Evolutionary conservation across 1,140 invertebrate genomes (phyloP).

Genomic region (Sarcophaga bullata): DNA sequence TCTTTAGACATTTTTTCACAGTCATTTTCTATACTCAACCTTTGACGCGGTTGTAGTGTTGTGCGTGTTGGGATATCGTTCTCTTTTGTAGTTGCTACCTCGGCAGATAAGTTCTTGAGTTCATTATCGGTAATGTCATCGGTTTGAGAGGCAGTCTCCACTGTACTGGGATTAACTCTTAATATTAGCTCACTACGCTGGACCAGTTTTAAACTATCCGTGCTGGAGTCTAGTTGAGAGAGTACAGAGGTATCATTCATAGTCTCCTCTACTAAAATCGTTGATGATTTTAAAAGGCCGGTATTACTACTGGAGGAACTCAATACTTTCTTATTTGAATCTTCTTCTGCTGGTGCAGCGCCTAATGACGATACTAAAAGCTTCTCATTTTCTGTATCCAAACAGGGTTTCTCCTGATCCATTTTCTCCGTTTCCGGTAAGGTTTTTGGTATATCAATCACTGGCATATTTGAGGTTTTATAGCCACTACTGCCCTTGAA

Average conservation of each 20-base stretch:
- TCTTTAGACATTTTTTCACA: conserved; percentile 81
- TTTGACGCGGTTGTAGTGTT: conserved; percentile 67
- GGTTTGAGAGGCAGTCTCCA: conserved; percentile 73
- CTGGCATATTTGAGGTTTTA: neutral
- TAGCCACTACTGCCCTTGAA: conserved; percentile 40
- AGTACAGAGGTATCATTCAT: neutral
- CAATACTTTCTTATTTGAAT: neutral
- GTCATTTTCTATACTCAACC: conserved; percentile 81
- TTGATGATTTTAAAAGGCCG: conserved; percentile 4
- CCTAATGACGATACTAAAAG: conserved; percentile 10
- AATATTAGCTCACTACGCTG: conserved; percentile 73
- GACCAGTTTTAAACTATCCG: conserved; percentile 67
- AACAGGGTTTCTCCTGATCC: conserved; percentile 30
- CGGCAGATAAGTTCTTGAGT: conserved; percentile 47
- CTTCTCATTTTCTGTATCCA: neutral
- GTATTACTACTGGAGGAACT: neutral
- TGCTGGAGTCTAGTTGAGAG: conserved; percentile 43
- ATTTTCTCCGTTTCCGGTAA: conserved; percentile 17
- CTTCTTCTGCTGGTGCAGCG: neutral
- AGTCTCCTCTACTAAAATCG: neutral
- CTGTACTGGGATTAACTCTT: conserved; percentile 71
- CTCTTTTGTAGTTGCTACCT: conserved; percentile 44
- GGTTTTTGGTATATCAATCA: conserved; percentile 44
- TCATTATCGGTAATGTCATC: conserved; percentile 61
- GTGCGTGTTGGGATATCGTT: conserved; percentile 51